Conservation (phyloP, 2,888 invertebrate genomes). For the Lasioglossum leucozonium region DNA sequence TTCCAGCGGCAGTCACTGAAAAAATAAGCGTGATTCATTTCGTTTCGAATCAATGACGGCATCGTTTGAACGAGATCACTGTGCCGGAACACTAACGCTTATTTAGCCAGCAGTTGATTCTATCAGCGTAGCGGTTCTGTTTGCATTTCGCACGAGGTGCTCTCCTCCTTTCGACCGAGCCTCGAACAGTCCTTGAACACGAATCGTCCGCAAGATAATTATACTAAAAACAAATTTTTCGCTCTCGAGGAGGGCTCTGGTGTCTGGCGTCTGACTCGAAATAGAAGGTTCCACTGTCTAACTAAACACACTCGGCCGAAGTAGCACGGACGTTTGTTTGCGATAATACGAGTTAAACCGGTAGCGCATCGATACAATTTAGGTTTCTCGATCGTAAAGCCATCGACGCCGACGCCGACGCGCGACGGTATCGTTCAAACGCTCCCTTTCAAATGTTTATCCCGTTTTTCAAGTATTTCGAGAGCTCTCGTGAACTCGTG, state of each 20-base stretch:
- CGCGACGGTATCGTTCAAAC: neutral
- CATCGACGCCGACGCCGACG: neutral
- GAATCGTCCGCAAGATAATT: slow-evolving; percentile 10
- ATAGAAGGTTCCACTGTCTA: slow-evolving; percentile 59
- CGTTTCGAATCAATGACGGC: neutral
- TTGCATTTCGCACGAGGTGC: slow-evolving; percentile 25
- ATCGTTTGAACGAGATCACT: neutral
- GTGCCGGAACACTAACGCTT: neutral
- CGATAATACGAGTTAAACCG: neutral
- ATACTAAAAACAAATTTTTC: slow-evolving; percentile 62
- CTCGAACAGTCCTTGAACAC: slow-evolving; percentile 23
- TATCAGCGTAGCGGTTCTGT: slow-evolving; percentile 29
- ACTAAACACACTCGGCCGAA: slow-evolving; percentile 14
- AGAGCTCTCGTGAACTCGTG: slow-evolving; percentile 12
- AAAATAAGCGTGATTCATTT: neutral
- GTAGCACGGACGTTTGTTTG: slow-evolving; percentile 10
- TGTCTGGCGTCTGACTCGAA: slow-evolving; percentile 45
- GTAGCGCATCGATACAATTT: neutral
- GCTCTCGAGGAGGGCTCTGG: slow-evolving; percentile 38
- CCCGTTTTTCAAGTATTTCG: slow-evolving; percentile 23
- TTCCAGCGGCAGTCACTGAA: neutral
- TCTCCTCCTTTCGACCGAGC: slow-evolving; percentile 21
- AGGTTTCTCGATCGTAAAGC: slow-evolving; percentile 1
- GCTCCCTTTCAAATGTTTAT: slow-evolving; percentile 17
- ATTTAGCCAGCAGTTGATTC: slow-evolving; percentile 26